Conservation (phyloP, 2,113 vertebrate genomes). For the Myotis davidii region DNA sequence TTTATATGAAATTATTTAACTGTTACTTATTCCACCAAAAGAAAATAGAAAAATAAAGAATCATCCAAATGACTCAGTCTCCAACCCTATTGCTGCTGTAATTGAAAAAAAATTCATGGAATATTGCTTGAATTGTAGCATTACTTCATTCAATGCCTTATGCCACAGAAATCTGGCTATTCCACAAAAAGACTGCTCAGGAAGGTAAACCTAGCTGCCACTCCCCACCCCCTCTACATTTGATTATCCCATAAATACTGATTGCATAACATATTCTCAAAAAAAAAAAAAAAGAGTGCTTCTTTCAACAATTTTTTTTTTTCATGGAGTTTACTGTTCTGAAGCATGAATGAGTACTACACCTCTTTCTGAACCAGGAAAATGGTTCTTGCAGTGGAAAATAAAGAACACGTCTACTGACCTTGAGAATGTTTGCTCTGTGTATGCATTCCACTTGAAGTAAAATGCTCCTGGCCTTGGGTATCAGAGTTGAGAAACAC, state of each 20-base stretch:
- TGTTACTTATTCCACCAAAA: conserved; percentile 13
- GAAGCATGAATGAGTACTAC: conserved; percentile 22
- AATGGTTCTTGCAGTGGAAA: fast-evolving
- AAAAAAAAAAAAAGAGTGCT: fast-evolving
- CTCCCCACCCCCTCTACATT: background rate
- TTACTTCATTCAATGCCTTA: conserved; percentile 21
- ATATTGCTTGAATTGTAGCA: background rate
- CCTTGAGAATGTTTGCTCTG: conserved; percentile 23
- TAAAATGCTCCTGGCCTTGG: conserved; percentile 47
- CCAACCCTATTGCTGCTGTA: background rate
- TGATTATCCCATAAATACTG: conserved; percentile 11
- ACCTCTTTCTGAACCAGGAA: background rate
- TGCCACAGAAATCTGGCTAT: background rate
- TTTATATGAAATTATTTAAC: fast-evolving
- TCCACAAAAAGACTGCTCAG: background rate
- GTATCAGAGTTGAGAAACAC: conserved; percentile 44
- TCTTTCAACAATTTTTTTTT: background rate
- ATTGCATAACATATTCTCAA: fast-evolving
- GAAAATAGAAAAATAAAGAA: conserved; percentile 1
- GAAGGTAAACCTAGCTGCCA: background rate
- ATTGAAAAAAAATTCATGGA: conserved; percentile 4
- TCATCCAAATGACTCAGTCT: background rate
- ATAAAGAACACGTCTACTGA: background rate
- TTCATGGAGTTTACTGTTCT: background rate
- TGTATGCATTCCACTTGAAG: background rate